Percentiles rank a stretch among this genome's conserved stretches.
These are phyloP conservation scores for Tricholauxania praeusta DNA, from an alignment of 2,888 invertebrate species.

Conservation along the genomic window DNA sequence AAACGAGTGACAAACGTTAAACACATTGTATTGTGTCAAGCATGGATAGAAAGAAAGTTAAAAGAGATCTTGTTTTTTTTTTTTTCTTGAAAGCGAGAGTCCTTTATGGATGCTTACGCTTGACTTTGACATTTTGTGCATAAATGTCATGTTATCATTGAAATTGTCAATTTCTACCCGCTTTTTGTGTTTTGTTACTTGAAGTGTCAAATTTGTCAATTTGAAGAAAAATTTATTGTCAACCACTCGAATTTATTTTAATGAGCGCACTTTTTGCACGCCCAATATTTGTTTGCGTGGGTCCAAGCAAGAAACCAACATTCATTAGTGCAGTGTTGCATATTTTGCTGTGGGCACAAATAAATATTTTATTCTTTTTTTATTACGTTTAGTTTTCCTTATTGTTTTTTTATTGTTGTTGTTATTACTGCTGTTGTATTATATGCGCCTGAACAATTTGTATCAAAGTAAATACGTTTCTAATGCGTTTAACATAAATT, in stretches of 20 bases:
- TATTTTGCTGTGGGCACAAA: conserved; percentile 10
- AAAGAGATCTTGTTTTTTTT: too few species aligned
- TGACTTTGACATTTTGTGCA: conserved; percentile 21
- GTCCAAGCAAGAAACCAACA: background rate
- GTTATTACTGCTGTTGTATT: background rate
- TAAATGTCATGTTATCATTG: conserved; percentile 5
- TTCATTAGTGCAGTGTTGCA: conserved; percentile 18
- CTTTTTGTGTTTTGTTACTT: background rate
- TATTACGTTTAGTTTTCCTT: background rate
- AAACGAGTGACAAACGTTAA: conserved; percentile 63
- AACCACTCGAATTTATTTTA: conserved; percentile 32
- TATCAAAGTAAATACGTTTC: conserved; percentile 32
- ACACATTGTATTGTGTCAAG: conserved; percentile 55
- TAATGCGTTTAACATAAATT: conserved; percentile 38
- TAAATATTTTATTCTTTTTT: conserved; percentile 10
- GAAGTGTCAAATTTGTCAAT: conserved; percentile 35
- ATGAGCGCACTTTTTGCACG: conserved; percentile 8
- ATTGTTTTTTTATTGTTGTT: conserved; percentile 14
- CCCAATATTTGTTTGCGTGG: conserved; percentile 2
- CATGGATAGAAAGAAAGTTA: background rate
- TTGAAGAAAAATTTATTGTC: conserved; percentile 24
- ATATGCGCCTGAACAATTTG: conserved; percentile 32
- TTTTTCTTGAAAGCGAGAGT: too few species aligned
- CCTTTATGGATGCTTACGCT: background rate
- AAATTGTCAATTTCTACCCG: conserved; percentile 2